Percentiles rank a stretch among this genome's conserved stretches.
These are phyloP conservation scores for Heterodera schachtii DNA, from an alignment of 1,140 invertebrate species.

Conservation along the genomic window DNA sequence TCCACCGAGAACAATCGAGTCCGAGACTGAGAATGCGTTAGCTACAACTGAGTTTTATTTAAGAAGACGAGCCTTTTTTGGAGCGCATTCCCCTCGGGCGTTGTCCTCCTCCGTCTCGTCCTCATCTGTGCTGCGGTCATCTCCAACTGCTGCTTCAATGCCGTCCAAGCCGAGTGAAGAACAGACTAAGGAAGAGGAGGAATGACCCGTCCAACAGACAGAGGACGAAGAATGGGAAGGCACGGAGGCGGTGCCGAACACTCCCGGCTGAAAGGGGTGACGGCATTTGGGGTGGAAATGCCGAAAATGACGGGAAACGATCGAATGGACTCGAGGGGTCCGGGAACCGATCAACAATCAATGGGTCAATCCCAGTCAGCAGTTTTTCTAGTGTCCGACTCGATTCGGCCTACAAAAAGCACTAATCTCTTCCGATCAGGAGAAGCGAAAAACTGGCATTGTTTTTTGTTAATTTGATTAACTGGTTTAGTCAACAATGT, in stretches of 20 bases:
- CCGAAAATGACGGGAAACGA: neutral
- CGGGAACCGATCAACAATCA: neutral
- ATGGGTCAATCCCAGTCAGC: too few species aligned
- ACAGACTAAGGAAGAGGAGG: neutral
- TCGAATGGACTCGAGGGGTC: neutral
- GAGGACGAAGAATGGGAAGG: neutral
- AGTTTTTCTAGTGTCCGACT: too few species aligned
- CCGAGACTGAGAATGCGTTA: too few species aligned
- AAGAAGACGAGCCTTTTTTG: too few species aligned
- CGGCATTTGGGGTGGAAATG: neutral
- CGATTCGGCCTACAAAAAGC: too few species aligned
- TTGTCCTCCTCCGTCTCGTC: neutral
- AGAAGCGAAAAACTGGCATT: too few species aligned
- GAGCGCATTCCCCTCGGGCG: neutral
- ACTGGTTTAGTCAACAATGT: too few species aligned
- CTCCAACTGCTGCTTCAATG: neutral
- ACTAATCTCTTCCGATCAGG: too few species aligned
- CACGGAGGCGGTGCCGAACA: constrained; percentile 5
- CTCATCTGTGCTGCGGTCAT: neutral
- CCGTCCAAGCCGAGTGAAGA: neutral
- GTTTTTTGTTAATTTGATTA: too few species aligned
- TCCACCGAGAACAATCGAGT: too few species aligned
- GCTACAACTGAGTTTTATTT: too few species aligned
- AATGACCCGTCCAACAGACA: neutral
- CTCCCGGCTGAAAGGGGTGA: neutral